Base-by-base conservation (phyloP, 2,113 vertebrate species). In the Chaetops frenatus region DNA sequence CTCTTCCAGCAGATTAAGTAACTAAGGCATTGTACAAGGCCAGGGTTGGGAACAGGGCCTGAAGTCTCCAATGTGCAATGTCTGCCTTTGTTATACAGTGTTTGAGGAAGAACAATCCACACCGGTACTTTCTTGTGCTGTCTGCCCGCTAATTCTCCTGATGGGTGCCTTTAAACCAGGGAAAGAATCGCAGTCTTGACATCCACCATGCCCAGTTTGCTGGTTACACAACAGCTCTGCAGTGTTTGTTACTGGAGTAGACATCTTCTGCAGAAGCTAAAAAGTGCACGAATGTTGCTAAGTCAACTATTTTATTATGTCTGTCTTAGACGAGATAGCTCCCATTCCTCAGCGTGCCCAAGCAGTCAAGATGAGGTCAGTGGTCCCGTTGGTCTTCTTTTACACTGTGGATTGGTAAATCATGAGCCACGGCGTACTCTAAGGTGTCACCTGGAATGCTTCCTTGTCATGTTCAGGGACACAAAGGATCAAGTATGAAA, bases 221-320 rank as follows among this genome's bases (percentile, higher is more conserved):
- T 89, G 72, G 47, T 95, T 81, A 79, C 61, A 62, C 65, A 93
- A 47, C 57, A 44, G 22, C 15, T 67, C 87, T 40, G 31, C 27
- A 67, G 35, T 25, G 40, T 73, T 72, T 79, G 6, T 70, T 81
- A 12, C 15, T 25, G 23, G 56, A 54, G 47, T 1, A 50, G 72
- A 24, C 62, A 94, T 72, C 42, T 94, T 86, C 56, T 23, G 58
- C 18, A 44, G 51, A 47, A 54, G 33, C 2, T 2, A 48, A 65
- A 70, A 62, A 42, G 11, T 51, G 23, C 28, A 9, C 4, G 10
- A 66, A 33, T 51, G 38, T 78, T 78, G 42, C 38, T 51, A 69
- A 67, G 69, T 66, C 47, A 44, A n/a, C 38, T 66, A 3, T 70
- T 91, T 73, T 27, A 36, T 78, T 66, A 11, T 53, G 50, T 10